Conservation (phyloP, 2,888 invertebrate species). For the Norana najaformis region DNA sequence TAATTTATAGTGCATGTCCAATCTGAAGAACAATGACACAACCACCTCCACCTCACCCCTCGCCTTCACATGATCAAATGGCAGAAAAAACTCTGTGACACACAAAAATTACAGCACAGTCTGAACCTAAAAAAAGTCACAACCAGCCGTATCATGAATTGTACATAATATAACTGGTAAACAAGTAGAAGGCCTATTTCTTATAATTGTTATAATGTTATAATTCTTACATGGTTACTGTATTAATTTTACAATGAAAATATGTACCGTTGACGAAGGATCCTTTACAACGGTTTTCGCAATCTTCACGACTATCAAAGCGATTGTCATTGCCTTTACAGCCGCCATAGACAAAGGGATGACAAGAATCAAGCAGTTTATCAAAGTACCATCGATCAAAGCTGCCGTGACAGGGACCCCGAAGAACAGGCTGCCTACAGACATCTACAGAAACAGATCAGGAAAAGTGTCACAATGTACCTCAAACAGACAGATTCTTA, state of each 20-base stretch:
- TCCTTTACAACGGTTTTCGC: constrained; percentile 37
- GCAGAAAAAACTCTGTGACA: not conserved
- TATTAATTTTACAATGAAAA: not conserved
- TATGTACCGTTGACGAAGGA: constrained; percentile 22
- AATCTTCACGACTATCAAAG: constrained; percentile 37
- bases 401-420: constrained; percentile 47
- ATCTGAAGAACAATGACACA: not conserved
- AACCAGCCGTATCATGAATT: not conserved
- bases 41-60: not conserved
- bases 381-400: constrained; percentile 46
- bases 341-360: constrained; percentile 43
- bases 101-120: not conserved
- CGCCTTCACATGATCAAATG: not conserved
- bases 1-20: not conserved
- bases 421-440: constrained; percentile 49
- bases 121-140: not conserved
- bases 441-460: constrained; percentile 39
- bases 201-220: no score
- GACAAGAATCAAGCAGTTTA: constrained; percentile 39
- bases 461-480: not conserved
- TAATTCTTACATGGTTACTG: no score
- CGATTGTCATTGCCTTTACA: constrained; percentile 44
- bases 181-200: no score
- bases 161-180: no score
- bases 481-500: not conserved